A percentile compares a stretch with the other conserved stretches of the same genome.
Conservation (phyloP, 2,797 vertebrate species). For the Oreortyx pictus region DNA sequence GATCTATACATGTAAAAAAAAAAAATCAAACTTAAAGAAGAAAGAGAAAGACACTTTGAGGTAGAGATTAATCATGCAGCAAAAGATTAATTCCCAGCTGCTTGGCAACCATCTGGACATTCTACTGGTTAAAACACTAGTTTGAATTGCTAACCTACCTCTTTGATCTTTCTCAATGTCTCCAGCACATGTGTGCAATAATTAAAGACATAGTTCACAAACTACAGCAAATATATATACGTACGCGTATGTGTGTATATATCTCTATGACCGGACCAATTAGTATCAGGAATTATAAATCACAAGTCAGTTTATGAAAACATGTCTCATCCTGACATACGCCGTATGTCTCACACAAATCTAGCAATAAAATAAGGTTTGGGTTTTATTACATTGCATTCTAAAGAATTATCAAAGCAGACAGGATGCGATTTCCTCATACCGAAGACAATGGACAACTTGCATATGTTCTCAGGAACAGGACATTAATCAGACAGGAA, state of each 20-base stretch:
- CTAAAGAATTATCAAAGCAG: slow-evolving; percentile 55
- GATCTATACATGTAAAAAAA: not conserved
- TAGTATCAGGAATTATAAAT: slow-evolving; percentile 50
- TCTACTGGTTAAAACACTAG: slow-evolving; percentile 69
- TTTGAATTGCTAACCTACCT: slow-evolving; percentile 70
- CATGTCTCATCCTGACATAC: slow-evolving; percentile 33
- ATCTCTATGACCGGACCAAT: slow-evolving; percentile 18
- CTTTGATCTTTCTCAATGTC: slow-evolving; percentile 70
- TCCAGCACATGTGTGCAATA: slow-evolving; percentile 71
- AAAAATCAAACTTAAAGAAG: not conserved
- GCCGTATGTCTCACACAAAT: slow-evolving; percentile 15
- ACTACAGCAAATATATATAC: slow-evolving; percentile 12
- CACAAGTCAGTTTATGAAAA: slow-evolving; percentile 41
- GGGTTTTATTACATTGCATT: slow-evolving; percentile 27
- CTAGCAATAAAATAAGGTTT: slow-evolving; percentile 43
- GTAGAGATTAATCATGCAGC: slow-evolving; percentile 66
- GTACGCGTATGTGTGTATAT: not conserved
- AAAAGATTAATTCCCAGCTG: slow-evolving; percentile 71
- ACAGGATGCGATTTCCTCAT: slow-evolving; percentile 46
- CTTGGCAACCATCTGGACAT: slow-evolving; percentile 74
- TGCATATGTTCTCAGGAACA: slow-evolving; percentile 7
- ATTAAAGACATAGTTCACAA: slow-evolving; percentile 69
- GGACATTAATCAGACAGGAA: slow-evolving; percentile 43
- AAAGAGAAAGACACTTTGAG: slow-evolving; percentile 8
- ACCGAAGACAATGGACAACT: slow-evolving; percentile 14